phyloP scores from a whole-genome alignment of 1,140 invertebrate genomes.

The Diorhabda elongata region DNA sequence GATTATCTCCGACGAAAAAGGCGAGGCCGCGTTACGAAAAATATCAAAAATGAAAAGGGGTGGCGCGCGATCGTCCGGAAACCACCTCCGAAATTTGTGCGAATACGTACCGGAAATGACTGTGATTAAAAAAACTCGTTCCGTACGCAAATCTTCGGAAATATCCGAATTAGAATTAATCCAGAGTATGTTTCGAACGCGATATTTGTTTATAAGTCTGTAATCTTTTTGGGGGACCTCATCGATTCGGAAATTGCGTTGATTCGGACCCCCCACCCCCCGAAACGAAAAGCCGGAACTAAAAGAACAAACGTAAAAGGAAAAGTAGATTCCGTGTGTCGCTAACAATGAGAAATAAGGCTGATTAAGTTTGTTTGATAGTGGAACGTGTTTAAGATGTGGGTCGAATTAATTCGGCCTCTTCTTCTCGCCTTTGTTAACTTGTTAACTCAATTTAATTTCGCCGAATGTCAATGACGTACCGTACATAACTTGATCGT shows the following conservation, averaged over 20 bases:
- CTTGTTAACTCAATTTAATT: conserved; percentile 29
- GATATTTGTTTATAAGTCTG: no score
- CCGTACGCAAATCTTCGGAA: conserved; percentile 23
- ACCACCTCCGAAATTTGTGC: conserved; percentile 23
- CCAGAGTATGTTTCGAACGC: no score
- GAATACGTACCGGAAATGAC: conserved; percentile 22
- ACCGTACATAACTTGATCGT: conserved; percentile 20
- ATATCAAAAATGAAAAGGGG: conserved; percentile 9
- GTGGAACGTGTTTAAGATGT: conserved; percentile 28
- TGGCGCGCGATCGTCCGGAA: conserved; percentile 8
- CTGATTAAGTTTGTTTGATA: conserved; percentile 32
- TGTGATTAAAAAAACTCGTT: conserved; percentile 26
- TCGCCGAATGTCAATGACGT: conserved; percentile 28
- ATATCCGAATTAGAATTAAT: conserved; percentile 4
- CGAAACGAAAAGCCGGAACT: neutral
- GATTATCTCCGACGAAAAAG: conserved; percentile 12
- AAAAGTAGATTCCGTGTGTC: conserved; percentile 22
- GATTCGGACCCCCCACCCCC: no score
- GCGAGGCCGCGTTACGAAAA: neutral
- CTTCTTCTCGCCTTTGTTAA: conserved; percentile 27
- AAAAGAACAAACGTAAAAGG: conserved; percentile 20
- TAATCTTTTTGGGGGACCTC: no score
- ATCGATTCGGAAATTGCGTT: no score
- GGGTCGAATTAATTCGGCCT: conserved; percentile 16
- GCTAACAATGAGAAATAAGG: conserved; percentile 32